Evolutionary conservation across 2,113 vertebrate species (phyloP).

Genomic region (Strix aluco): DNA sequence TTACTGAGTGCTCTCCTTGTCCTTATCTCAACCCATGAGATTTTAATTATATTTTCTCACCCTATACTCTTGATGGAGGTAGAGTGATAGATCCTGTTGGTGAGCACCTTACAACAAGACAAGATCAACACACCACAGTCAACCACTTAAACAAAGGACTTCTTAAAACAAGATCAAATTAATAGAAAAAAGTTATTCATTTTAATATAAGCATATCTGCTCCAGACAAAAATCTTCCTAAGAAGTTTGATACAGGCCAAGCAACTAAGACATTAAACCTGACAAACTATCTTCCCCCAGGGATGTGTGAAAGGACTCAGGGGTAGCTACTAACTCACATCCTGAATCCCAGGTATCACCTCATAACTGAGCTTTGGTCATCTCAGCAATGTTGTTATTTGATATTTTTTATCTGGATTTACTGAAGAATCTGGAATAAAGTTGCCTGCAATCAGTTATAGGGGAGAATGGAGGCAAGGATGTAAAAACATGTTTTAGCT

Average conservation of each 20-base stretch:
- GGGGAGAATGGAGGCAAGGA: not conserved
- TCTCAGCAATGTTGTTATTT: not conserved
- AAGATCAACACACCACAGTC: not conserved
- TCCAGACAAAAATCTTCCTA: not conserved
- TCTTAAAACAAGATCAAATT: not conserved
- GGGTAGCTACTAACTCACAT: not conserved
- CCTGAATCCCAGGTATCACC: not conserved
- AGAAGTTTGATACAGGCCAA: not conserved
- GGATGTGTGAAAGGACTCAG: not conserved
- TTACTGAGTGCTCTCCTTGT: not conserved
- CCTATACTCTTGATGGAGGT: not conserved
- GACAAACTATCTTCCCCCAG: not conserved
- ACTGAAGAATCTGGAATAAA: not conserved
- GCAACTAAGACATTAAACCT: not conserved
- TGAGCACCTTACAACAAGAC: not conserved
- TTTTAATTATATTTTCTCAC: not conserved
- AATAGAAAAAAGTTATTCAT: not conserved
- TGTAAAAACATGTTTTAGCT: not conserved
- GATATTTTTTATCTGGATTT: too few species aligned
- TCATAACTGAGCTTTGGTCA: not conserved
- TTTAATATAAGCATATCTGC: not conserved
- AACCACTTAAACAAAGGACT: not conserved
- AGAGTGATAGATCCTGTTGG: not conserved
- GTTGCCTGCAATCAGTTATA: not conserved
- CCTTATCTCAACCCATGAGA: not conserved